Conservation (phyloP, 1,140 invertebrate species). For the Meloidogyne hapla region DNA sequence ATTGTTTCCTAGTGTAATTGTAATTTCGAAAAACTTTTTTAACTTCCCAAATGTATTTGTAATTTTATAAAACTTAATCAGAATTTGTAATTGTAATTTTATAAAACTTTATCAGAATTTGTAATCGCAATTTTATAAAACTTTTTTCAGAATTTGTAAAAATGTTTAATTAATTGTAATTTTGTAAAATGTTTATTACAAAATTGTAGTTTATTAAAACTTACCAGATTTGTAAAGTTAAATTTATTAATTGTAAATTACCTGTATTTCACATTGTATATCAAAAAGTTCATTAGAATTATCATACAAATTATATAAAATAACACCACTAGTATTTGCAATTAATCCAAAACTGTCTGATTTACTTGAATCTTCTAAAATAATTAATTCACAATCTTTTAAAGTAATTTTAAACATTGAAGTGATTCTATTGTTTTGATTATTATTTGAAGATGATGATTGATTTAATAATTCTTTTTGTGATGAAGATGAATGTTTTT, state of each 20-base stretch:
- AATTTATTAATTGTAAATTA: slow-evolving; percentile 14
- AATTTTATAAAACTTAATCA: no score
- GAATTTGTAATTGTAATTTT: no score
- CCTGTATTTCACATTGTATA: slow-evolving; percentile 62
- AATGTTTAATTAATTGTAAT: no score
- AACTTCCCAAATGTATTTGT: no score
- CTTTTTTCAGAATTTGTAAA: no score
- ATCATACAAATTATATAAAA: slow-evolving; percentile 69
- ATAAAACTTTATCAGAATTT: no score
- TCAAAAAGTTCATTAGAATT: slow-evolving; percentile 65
- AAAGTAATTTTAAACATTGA: slow-evolving; percentile 85
- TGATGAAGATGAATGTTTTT: background rate
- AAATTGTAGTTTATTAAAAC: no score
- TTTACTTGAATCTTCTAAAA: slow-evolving; percentile 83
- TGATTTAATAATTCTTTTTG: background rate
- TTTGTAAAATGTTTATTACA: no score
- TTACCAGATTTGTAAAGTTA: no score
- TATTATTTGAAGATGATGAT: background rate
- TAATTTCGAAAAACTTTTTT: no score
- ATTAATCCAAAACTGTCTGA: slow-evolving; percentile 71
- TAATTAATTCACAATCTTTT: slow-evolving; percentile 87
- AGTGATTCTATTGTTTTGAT: slow-evolving; percentile 61
- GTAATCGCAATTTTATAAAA: no score
- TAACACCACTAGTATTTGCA: slow-evolving; percentile 81
- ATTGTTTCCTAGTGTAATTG: no score